phyloP scores from a whole-genome alignment of 2,113 vertebrate species.

The Taxidea taxus region DNA sequence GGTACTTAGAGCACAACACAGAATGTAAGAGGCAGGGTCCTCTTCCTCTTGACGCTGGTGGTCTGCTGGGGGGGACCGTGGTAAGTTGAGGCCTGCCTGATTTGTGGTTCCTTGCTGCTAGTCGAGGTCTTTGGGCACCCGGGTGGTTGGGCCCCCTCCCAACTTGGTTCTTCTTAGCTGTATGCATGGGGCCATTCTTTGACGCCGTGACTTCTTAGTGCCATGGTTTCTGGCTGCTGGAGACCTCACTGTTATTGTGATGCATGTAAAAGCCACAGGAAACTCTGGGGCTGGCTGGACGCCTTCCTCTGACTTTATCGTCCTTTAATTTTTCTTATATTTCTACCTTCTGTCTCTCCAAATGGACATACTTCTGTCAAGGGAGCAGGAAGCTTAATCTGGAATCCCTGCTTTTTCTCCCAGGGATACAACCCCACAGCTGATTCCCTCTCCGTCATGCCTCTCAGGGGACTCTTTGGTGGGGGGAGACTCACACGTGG shows the following conservation, averaged over 20 bases:
- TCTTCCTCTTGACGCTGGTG: accelerated
- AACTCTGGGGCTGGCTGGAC: accelerated
- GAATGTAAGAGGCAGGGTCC: not conserved
- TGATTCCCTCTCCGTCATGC: accelerated
- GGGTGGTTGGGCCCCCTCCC: not conserved
- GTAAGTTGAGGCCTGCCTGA: not conserved
- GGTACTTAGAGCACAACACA: not conserved
- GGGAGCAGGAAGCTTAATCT: not conserved
- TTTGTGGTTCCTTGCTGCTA: not conserved
- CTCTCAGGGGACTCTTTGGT: accelerated
- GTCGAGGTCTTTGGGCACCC: accelerated
- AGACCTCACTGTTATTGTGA: accelerated
- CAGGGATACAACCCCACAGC: accelerated
- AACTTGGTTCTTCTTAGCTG: not conserved
- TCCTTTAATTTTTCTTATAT: not conserved
- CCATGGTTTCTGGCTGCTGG: accelerated
- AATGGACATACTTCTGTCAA: not conserved
- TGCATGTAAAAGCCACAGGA: no score
- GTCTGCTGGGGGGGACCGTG: not conserved
- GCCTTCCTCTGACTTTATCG: accelerated
- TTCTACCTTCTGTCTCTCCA: not conserved
- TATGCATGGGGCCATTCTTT: accelerated
- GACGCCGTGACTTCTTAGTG: accelerated
- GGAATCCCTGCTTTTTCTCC: accelerated
- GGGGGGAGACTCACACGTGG: not conserved